phyloP scores from a whole-genome alignment of 2,113 vertebrate species.

The Antigone vipio region DNA sequence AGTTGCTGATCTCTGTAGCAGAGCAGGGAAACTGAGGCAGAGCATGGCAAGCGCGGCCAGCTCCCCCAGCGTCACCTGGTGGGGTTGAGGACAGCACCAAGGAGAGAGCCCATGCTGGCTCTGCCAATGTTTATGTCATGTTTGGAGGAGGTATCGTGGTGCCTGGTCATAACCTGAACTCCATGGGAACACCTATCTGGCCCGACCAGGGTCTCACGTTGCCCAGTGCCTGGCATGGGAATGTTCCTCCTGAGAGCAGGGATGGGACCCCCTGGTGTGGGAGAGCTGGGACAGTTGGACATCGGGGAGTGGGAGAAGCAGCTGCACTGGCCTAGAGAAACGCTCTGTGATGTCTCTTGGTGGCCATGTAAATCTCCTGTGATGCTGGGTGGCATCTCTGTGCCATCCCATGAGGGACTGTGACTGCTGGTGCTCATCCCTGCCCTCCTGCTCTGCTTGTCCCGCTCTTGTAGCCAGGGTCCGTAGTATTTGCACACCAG shows the following conservation, averaged over 20 bases:
- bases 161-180: background rate
- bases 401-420: fast-evolving
- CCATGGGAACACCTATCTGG: background rate
- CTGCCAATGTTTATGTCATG: background rate
- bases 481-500: background rate
- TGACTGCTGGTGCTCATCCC: fast-evolving
- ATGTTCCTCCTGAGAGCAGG: background rate
- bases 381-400: background rate
- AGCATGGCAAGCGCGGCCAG: background rate
- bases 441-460: background rate
- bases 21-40: background rate
- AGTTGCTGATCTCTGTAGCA: background rate
- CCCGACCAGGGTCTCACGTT: fast-evolving
- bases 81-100: background rate
- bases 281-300: background rate
- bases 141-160: background rate
- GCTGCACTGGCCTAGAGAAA: background rate
- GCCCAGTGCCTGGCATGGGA: background rate
- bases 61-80: fast-evolving
- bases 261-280: background rate
- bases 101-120: fast-evolving
- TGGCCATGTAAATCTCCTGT: background rate
- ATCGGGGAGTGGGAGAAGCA: background rate
- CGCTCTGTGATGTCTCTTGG: background rate
- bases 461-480: background rate